Conservation (phyloP, 1,140 invertebrate genomes). For the Diorhabda sublineata region DNA sequence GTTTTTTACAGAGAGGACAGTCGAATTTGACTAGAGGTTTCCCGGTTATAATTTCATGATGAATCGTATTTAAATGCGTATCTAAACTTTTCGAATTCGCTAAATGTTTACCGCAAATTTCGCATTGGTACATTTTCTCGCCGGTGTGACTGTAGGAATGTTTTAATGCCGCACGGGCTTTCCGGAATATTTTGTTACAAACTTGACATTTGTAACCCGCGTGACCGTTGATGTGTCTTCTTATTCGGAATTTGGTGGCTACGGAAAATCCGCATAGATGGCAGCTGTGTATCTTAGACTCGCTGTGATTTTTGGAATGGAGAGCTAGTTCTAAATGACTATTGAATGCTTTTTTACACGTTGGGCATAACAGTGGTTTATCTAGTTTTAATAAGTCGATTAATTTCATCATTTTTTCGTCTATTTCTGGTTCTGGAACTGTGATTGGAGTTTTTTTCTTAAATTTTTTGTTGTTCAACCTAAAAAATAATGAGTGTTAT, state of each 20-base stretch:
- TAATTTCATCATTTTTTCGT: conserved; percentile 6
- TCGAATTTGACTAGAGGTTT: conserved; percentile 30
- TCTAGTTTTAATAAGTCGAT: conserved; percentile 13
- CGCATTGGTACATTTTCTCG: conserved; percentile 62
- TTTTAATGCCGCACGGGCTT: neutral
- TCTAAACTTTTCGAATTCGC: conserved; percentile 32
- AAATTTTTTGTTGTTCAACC: neutral
- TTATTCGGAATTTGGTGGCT: conserved; percentile 8
- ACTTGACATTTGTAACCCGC: conserved; percentile 11
- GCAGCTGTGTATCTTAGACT: neutral
- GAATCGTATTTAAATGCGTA: conserved; percentile 30
- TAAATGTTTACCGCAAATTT: conserved; percentile 60
- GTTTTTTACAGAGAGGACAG: conserved; percentile 32
- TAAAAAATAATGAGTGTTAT: neutral
- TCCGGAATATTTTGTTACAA: conserved; percentile 13
- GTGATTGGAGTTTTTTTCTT: neutral
- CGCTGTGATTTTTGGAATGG: conserved; percentile 13
- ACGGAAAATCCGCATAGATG: conserved; percentile 11
- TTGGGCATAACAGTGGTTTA: neutral
- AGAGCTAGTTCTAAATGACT: conserved; percentile 6
- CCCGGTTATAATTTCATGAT: conserved; percentile 31
- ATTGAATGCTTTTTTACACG: neutral
- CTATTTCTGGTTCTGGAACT: conserved; percentile 10
- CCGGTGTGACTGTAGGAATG: conserved; percentile 53
- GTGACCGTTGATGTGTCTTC: conserved; percentile 11